Evolutionary conservation across 2,888 invertebrate genomes (phyloP).

Genomic region (Homarus gammarus): DNA sequence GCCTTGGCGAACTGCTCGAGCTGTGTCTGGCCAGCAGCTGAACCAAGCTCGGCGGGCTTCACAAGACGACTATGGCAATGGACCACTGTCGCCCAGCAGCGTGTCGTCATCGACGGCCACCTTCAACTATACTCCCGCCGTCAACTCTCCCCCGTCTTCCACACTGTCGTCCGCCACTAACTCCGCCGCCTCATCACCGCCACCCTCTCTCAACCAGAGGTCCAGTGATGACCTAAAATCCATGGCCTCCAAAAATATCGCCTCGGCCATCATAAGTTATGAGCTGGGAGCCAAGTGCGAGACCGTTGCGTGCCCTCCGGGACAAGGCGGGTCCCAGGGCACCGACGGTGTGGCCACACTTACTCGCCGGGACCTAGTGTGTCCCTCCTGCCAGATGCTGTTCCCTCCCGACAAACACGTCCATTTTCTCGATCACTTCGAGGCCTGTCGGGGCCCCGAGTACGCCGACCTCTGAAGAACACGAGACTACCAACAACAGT

Average conservation of each 20-base stretch:
- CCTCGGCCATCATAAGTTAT: conserved; percentile 75
- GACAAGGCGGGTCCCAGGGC: neutral
- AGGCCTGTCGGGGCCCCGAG: conserved; percentile 76
- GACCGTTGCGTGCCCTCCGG: neutral
- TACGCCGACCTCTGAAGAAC: conserved; percentile 66
- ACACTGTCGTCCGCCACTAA: conserved; percentile 54
- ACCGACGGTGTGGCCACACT: conserved; percentile 76
- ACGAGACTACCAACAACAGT: neutral
- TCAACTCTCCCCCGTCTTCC: conserved; percentile 62
- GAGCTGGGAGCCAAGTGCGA: conserved; percentile 67
- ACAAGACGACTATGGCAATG: conserved; percentile 47
- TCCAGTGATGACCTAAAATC: conserved; percentile 64
- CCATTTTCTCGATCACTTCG: conserved; percentile 78
- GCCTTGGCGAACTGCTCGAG: conserved; percentile 73
- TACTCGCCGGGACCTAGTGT: conserved; percentile 77
- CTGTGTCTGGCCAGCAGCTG: conserved; percentile 70
- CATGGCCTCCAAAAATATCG: conserved; percentile 75
- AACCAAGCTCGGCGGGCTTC: conserved; percentile 57
- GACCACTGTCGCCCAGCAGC: conserved; percentile 38
- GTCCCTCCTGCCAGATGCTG: conserved; percentile 78
- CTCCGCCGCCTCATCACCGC: conserved; percentile 59
- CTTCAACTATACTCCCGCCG: conserved; percentile 61
- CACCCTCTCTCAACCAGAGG: conserved; percentile 34
- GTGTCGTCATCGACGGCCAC: conserved; percentile 64
- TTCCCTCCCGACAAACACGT: conserved; percentile 78